Evolutionary conservation across 2,113 vertebrate species (phyloP).

Genomic region (Elgaria multicarinata): DNA sequence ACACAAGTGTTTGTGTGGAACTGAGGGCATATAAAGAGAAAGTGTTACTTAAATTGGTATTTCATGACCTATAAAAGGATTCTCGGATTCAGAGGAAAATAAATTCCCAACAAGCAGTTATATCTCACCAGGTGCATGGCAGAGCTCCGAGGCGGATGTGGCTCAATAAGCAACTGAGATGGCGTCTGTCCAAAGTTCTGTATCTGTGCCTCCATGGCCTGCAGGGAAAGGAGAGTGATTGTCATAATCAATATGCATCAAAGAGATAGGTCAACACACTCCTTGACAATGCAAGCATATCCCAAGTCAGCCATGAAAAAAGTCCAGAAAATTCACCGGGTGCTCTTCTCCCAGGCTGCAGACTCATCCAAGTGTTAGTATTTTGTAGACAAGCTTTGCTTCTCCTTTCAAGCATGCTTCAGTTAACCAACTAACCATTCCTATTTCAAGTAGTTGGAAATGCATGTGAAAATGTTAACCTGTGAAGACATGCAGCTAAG

Average conservation of each 20-base stretch:
- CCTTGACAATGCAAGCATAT: conserved; percentile 92
- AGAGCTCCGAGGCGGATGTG: conserved; percentile 98
- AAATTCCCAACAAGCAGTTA: conserved; percentile 73
- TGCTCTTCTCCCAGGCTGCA: conserved; percentile 86
- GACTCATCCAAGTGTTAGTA: conserved; percentile 95
- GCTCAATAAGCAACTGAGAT: conserved; percentile 99
- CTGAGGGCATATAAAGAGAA: conserved; percentile 1
- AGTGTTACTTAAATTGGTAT: conserved; percentile 54
- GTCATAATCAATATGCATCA: conserved; percentile 93
- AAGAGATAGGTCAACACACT: conserved; percentile 91
- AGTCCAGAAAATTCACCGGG: conserved; percentile 83
- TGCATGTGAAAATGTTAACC: conserved; percentile 86
- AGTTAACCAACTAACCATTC: conserved; percentile 89
- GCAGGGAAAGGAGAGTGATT: conserved; percentile 83
- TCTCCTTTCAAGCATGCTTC: conserved; percentile 94
- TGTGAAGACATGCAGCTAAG: conserved; percentile 85
- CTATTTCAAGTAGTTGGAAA: conserved; percentile 80
- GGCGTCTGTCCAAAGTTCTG: conserved; percentile 99
- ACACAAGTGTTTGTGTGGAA: not conserved
- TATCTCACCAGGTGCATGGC: conserved; percentile 99
- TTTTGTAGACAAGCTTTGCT: conserved; percentile 94
- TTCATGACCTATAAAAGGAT: conserved; percentile 53
- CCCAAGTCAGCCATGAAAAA: conserved; percentile 90
- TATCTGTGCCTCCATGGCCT: conserved; percentile 98
- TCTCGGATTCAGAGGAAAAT: conserved; percentile 56